These are phyloP conservation scores for Penelope pileata DNA, from an alignment of 2,113 vertebrate species.

Conservation along the genomic window DNA sequence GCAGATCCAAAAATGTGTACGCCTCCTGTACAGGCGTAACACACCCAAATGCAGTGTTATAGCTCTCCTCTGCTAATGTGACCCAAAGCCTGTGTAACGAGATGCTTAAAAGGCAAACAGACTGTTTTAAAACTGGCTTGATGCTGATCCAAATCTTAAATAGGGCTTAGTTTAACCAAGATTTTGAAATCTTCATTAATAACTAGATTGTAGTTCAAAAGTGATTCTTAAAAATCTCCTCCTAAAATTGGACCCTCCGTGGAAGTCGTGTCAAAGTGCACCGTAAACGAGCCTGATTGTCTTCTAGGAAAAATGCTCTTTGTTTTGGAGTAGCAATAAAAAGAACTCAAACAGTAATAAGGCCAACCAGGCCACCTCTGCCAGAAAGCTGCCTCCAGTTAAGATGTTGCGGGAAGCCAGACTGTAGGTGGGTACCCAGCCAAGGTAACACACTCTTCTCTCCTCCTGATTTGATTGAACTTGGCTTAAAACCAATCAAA, in stretches of 20 bases:
- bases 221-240: not conserved
- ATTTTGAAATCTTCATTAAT: not conserved
- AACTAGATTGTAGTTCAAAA: not conserved
- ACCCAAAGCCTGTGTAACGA: not conserved
- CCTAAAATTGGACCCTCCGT: not conserved
- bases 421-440: slow-evolving; percentile 80
- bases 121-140: slow-evolving; percentile 61
- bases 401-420: slow-evolving; percentile 73
- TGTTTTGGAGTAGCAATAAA: slow-evolving; percentile 84
- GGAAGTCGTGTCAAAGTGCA: not conserved
- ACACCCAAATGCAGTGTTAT: rapidly evolving
- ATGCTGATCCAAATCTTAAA: not conserved
- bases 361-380: slow-evolving; percentile 68
- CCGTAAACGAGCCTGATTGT: slow-evolving; percentile 80
- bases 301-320: slow-evolving; percentile 82
- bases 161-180: not conserved
- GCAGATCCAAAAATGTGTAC: rapidly evolving
- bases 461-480: slow-evolving; percentile 11
- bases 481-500: slow-evolving; percentile 30
- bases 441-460: slow-evolving; percentile 30
- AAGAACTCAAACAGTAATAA: slow-evolving; percentile 75
- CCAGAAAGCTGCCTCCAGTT: slow-evolving; percentile 68
- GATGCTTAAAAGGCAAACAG: not conserved
- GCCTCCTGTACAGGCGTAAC: not conserved
- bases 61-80: not conserved